Conservation (phyloP, 2,888 invertebrate species). For the Pandemis corylana region DNA sequence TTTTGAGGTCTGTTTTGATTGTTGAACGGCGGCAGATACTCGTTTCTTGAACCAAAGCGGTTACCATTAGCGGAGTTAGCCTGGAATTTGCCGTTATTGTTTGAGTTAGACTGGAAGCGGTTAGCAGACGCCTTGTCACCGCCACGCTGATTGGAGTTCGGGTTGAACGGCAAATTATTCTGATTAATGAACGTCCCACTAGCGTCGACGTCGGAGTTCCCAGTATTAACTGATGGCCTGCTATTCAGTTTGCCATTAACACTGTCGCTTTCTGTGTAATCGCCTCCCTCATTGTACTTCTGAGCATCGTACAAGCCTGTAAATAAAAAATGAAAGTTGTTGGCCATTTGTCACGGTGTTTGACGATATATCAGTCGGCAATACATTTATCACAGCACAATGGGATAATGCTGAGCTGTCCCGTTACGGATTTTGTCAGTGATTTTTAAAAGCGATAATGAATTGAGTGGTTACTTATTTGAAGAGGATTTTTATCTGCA, state of each 20-base stretch:
- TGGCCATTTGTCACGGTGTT: slow-evolving; percentile 71
- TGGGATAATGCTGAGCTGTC: slow-evolving; percentile 38
- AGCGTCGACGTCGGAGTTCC: slow-evolving; percentile 55
- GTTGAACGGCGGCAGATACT: slow-evolving; percentile 56
- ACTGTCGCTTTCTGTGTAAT: slow-evolving; percentile 66
- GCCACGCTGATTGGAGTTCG: slow-evolving; percentile 43
- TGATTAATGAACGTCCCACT: slow-evolving; percentile 65
- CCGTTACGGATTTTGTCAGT: slow-evolving; percentile 41
- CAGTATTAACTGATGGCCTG: slow-evolving; percentile 61
- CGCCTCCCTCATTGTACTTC: slow-evolving; percentile 74
- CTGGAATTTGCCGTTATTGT: slow-evolving; percentile 44
- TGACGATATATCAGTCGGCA: slow-evolving; percentile 60
- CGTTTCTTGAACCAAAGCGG: slow-evolving; percentile 51
- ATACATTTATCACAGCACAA: slow-evolving; percentile 64
- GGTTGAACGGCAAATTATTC: slow-evolving; percentile 50
- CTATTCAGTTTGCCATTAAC: slow-evolving; percentile 60
- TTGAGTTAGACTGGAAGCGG: slow-evolving; percentile 43
- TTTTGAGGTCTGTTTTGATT: slow-evolving; percentile 44
- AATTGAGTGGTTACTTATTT: slow-evolving; percentile 34
- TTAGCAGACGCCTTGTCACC: slow-evolving; percentile 31
- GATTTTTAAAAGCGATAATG: slow-evolving; percentile 39
- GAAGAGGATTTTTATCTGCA: slow-evolving; percentile 37
- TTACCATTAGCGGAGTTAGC: slow-evolving; percentile 41
- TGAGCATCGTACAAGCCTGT: slow-evolving; percentile 79
- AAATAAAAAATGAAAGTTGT: slow-evolving; percentile 81